Base-by-base conservation (phyloP, 2,113 vertebrate species). In the Hemibagrus wyckioides region DNA sequence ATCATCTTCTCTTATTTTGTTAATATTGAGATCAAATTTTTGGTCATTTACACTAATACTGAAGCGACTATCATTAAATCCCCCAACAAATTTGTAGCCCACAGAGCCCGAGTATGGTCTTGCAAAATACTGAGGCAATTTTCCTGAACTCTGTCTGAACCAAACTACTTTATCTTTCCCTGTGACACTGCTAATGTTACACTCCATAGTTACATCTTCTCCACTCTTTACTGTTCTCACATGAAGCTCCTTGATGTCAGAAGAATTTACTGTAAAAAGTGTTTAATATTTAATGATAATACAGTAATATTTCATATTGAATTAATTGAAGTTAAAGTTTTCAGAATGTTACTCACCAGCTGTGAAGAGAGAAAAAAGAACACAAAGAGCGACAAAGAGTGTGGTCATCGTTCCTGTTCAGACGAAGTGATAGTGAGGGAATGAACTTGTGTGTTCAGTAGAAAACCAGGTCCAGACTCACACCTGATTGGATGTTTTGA, bases 141-240 rank as follows among this genome's bases (percentile, higher is more conserved):
- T 48, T 69, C 63, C 59, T 14, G 9, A 65, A 50, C 59, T 65
- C 81, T 65, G 44, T 28, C 52, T 84, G 50, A 73, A 84, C 83
- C 83, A 84, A 56, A 41, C 11, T 39, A 75, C 10, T 28, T 10
- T 19, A 33, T 33, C 3, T 71, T 73, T 84, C 1, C 52, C 17
- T 69, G 6, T 69, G 23, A 1, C 57, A 17, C 4, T 30, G 61
- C 44, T 67, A 6, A 50, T 50, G 57, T 36, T 7, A 85, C 83
- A 85, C 17, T 69, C 8, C 13, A 65, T 65, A 65, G 63, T 73
- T 25, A 73, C 36, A 39, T 23, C 3, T 23, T 41, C 36, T 73
- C 69, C 69, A 36, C 17, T 1, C 69, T 41, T 73, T 25, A 23
- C 36, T 73, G 17, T 73, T 41, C 23, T 21, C 9, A 73, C 36